Percentiles rank a stretch among this genome's conserved stretches.
Evolutionary conservation across 2,888 invertebrate species (phyloP).

Genomic region (Agrotis puta): DNA sequence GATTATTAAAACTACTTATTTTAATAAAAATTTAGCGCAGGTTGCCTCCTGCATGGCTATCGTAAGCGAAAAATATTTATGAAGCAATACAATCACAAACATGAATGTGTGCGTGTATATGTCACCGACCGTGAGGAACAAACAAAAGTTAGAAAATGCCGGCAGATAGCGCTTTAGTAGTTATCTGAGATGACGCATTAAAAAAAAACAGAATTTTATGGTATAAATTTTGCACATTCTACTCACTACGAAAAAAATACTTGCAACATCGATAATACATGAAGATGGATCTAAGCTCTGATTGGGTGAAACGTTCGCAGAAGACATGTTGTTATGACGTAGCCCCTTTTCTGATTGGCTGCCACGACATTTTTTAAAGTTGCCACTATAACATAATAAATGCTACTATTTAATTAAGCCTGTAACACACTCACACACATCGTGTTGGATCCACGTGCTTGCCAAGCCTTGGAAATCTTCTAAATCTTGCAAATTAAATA

Average conservation of each 20-base stretch:
- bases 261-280: slow-evolving; percentile 24
- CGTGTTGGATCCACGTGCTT: not conserved
- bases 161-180: slow-evolving; percentile 72
- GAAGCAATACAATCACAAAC: slow-evolving; percentile 88
- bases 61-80: slow-evolving; percentile 91
- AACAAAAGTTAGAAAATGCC: slow-evolving; percentile 68
- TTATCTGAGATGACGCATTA: slow-evolving; percentile 21
- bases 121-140: slow-evolving; percentile 68
- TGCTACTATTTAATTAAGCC: slow-evolving; percentile 38
- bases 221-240: slow-evolving; percentile 39
- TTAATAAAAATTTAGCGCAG: slow-evolving; percentile 91
- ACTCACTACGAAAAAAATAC: not conserved
- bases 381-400: slow-evolving; percentile 7
- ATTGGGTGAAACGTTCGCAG: slow-evolving; percentile 30
- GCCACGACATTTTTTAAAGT: not conserved
- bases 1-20: slow-evolving; percentile 89
- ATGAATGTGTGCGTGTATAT: slow-evolving; percentile 82
- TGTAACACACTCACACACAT: not conserved
- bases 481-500: not conserved
- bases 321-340: not conserved
- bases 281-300: not conserved
- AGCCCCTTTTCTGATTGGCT: slow-evolving; percentile 25
- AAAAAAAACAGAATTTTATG: slow-evolving; percentile 38
- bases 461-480: not conserved
- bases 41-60: slow-evolving; percentile 92